These are phyloP conservation scores for Oreohelix idahoensis DNA, from an alignment of 1,140 invertebrate genomes.

Conservation along the genomic window DNA sequence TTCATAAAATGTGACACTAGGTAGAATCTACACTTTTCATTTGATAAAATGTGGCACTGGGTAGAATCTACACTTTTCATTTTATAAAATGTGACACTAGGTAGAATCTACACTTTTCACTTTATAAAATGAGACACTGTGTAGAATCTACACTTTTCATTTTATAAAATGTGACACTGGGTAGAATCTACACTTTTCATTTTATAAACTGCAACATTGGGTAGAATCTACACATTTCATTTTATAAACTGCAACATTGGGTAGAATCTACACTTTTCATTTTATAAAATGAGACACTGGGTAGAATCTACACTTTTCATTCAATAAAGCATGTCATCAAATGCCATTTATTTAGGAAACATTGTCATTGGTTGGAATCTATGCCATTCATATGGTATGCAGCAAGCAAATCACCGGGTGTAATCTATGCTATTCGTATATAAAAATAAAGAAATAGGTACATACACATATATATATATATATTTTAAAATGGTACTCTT, in stretches of 20 bases:
- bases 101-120: not conserved
- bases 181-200: not conserved
- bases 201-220: not conserved
- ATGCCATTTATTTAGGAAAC: not conserved
- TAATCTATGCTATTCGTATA: not conserved
- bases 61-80: not conserved
- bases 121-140: not conserved
- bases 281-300: not conserved
- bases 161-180: not conserved
- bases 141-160: not conserved
- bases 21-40: not conserved
- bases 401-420: not conserved
- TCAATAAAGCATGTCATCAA: too few species aligned
- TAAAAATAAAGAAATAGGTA: not conserved
- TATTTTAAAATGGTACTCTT: not conserved
- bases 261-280: not conserved
- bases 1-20: too few species aligned
- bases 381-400: not conserved
- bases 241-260: not conserved
- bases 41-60: not conserved
- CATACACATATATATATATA: not conserved
- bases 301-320: not conserved
- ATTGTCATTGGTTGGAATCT: not conserved
- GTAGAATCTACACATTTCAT: not conserved
- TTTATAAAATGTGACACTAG: not conserved